phyloP scores from a whole-genome alignment of 2,113 vertebrate genomes.

The Symphodus melops region DNA sequence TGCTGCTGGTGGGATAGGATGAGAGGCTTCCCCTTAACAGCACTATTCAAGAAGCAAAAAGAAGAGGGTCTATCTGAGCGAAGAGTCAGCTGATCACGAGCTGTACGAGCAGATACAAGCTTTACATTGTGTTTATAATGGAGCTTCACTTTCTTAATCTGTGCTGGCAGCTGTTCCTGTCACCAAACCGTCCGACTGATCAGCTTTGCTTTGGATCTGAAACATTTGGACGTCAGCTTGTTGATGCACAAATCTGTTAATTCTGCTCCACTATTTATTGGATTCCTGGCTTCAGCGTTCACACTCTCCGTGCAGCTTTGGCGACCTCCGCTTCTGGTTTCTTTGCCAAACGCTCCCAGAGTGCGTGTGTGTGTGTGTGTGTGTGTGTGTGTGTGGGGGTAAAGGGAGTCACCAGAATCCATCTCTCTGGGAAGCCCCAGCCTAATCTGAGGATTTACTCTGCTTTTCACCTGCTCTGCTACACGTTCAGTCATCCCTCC shows the following conservation, averaged over 20 bases:
- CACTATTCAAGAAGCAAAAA: not conserved
- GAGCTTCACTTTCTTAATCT: not conserved
- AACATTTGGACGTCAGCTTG: not conserved
- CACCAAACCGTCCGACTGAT: constrained; percentile 4
- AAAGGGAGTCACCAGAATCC: not conserved
- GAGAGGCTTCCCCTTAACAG: constrained; percentile 6
- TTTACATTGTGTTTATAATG: not conserved
- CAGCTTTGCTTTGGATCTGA: not conserved
- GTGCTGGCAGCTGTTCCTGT: not conserved
- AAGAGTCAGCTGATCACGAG: too few relatives aligned
- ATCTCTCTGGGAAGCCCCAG: constrained; percentile 17
- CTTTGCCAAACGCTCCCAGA: not conserved
- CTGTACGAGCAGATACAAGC: not conserved
- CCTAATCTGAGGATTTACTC: constrained; percentile 69
- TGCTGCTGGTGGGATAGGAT: constrained; percentile 14
- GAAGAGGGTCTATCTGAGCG: not conserved
- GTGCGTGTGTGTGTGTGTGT: constrained; percentile 2
- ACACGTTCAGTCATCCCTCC: constrained; percentile 18
- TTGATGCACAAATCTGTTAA: constrained; percentile 2
- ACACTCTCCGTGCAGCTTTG: not conserved
- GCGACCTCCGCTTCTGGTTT: not conserved
- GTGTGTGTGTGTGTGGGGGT: constrained; percentile 4
- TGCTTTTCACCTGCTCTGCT: constrained; percentile 29
- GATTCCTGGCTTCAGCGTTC: not conserved
- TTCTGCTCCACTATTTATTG: not conserved